Evolutionary conservation across 2,797 vertebrate genomes (phyloP).

Genomic region (Anas bernieri): DNA sequence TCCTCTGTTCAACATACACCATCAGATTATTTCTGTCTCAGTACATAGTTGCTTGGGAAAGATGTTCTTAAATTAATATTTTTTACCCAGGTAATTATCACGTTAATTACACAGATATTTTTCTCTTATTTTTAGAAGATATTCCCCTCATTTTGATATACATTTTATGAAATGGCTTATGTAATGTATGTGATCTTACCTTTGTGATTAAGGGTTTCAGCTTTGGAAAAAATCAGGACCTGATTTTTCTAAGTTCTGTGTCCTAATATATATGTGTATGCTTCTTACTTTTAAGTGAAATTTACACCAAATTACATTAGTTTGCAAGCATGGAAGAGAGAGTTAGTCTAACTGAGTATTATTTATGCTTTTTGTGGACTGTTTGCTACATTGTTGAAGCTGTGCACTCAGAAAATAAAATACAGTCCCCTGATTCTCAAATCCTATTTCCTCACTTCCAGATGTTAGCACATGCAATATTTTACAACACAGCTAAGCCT

Average conservation of each 20-base stretch:
- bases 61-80: not conserved
- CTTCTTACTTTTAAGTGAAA: not conserved
- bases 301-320: not conserved
- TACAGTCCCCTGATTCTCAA: not conserved
- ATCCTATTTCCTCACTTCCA: not conserved
- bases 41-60: not conserved
- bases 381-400: not conserved
- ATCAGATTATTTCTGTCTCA: not conserved
- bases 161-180: not conserved
- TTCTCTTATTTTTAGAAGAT: not conserved
- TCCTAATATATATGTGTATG: not conserved
- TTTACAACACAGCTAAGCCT: not conserved
- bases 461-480: not conserved
- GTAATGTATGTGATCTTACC: not conserved
- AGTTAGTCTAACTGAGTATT: not conserved
- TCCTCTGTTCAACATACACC: not conserved
- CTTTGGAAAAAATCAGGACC: not conserved
- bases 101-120: not conserved
- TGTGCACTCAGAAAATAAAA: not conserved
- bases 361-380: not conserved
- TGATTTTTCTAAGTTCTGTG: not conserved
- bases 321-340: not conserved
- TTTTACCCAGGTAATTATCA: not conserved
- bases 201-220: not conserved
- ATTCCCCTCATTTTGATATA: not conserved